Evolutionary conservation across 2,113 vertebrate genomes (phyloP).

Genomic region (Spea bombifrons): DNA sequence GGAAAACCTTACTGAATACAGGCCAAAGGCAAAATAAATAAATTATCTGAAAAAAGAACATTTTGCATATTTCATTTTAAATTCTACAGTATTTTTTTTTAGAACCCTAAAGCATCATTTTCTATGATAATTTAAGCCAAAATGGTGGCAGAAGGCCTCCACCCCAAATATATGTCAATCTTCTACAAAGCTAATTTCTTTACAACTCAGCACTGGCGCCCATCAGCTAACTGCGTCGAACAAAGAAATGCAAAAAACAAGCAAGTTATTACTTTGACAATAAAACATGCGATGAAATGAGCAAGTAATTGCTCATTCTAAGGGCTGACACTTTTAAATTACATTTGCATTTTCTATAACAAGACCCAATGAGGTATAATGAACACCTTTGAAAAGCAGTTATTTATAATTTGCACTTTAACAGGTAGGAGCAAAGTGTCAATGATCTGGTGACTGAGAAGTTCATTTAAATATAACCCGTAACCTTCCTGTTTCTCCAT

Average conservation of each 20-base stretch:
- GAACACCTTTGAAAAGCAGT: constrained; percentile 53
- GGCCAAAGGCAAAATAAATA: no score
- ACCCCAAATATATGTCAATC: not conserved
- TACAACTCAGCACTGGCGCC: not conserved
- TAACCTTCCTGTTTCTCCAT: constrained; percentile 61
- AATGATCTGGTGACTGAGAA: constrained; percentile 59
- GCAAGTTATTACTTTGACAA: constrained; percentile 49
- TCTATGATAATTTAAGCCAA: no score
- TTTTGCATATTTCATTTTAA: no score
- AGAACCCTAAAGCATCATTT: no score
- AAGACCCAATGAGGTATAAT: constrained; percentile 56
- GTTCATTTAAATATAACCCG: constrained; percentile 61
- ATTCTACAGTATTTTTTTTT: no score
- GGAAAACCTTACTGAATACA: no score
- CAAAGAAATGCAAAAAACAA: constrained; percentile 33
- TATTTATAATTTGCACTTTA: constrained; percentile 64
- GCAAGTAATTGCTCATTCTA: constrained; percentile 54
- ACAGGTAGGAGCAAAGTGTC: constrained; percentile 63
- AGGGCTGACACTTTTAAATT: constrained; percentile 60
- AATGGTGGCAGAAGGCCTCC: not conserved
- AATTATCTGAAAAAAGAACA: no score
- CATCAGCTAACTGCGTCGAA: not conserved
- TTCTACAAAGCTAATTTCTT: not conserved
- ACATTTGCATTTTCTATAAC: constrained; percentile 64
- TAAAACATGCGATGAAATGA: constrained; percentile 48